Percentiles rank a stretch among this genome's conserved stretches.
phyloP scores from a whole-genome alignment of 2,113 vertebrate species.

The Deroptyus accipitrinus region DNA sequence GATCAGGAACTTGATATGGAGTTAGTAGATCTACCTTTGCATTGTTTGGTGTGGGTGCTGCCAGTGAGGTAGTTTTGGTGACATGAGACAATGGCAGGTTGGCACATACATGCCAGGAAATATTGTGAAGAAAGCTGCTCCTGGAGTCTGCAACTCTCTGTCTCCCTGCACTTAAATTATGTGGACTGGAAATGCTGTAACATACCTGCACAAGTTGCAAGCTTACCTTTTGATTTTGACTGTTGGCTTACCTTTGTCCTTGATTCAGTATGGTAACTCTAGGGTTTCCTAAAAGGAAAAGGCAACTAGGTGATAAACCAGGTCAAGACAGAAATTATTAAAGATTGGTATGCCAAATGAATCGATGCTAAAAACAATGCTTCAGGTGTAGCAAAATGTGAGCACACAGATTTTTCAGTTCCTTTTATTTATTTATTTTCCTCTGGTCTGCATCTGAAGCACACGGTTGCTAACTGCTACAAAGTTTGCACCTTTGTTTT shows the following conservation, averaged over 20 bases:
- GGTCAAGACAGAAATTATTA: neutral
- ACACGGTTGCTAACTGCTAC: neutral
- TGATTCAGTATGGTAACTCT: neutral
- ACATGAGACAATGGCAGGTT: neutral
- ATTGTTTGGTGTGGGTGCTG: neutral
- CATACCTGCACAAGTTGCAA: neutral
- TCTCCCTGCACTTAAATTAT: neutral
- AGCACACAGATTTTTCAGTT: neutral
- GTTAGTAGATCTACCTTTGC: neutral
- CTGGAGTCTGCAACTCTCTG: neutral
- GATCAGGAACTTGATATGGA: neutral
- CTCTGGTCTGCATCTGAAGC: neutral
- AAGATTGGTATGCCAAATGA: neutral
- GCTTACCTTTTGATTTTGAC: neutral
- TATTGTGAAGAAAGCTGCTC: neutral
- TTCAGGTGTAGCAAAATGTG: neutral
- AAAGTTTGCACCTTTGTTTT: neutral
- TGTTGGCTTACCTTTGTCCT: neutral
- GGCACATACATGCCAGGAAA: too few relatives aligned
- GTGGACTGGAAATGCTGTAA: neutral
- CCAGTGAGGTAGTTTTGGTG: neutral
- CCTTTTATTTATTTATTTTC: neutral
- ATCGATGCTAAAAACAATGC: neutral
- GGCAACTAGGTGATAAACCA: neutral
- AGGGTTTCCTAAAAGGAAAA: neutral